Evolutionary conservation across 2,797 vertebrate genomes (phyloP), one percentile per base, ranked within the genome.

Genomic region (Oryzias sinensis): DNA sequence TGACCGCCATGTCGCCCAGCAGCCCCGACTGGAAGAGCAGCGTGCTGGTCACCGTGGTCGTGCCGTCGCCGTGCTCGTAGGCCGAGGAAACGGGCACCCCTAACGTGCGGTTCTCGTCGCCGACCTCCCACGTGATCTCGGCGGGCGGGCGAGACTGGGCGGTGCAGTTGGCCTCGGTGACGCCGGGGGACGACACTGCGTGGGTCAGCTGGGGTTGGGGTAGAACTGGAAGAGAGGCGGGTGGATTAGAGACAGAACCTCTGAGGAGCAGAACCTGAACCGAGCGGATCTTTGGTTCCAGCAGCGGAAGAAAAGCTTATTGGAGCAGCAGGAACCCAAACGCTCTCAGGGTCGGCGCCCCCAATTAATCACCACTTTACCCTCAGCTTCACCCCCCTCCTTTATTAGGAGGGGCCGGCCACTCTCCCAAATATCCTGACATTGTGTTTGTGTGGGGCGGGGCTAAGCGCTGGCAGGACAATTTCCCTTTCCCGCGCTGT

Each of bases 141-240:
- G 90, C 82, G 0, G 85, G 79, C 0, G 92, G 92, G 0, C 89
- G 89, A 11, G 91, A 91, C 71, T 68, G 71, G 1, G 89, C 60
- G 0, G 88, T 90, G 77, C 92, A 93, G 87, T 92, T 93, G 13
- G 87, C 92, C 75, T 92, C 88, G 0, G 88, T 83, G 65, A 89
- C 61, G 2, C 87, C 91, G 0, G 83, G 54, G 0, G 85, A 46
- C 0, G 59, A 59, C 2, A 72, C 88, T 56, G 59, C 43, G 2
- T 78, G 68, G 72, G n/a, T 86, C 50, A 90, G 73, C 76, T 89
- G 82, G 5, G 91, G 90, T 56, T 80, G 85, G 41, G 91, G 92
- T 22, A 93, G 70, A 46, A 93, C 92, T 93, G 78, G 4, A 2
- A 46, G 49, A 11, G 62, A 20, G 56, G 16, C 37, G 4, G 43